phyloP scores from a whole-genome alignment of 2,888 invertebrate genomes.

The Druceiella hillmani region DNA sequence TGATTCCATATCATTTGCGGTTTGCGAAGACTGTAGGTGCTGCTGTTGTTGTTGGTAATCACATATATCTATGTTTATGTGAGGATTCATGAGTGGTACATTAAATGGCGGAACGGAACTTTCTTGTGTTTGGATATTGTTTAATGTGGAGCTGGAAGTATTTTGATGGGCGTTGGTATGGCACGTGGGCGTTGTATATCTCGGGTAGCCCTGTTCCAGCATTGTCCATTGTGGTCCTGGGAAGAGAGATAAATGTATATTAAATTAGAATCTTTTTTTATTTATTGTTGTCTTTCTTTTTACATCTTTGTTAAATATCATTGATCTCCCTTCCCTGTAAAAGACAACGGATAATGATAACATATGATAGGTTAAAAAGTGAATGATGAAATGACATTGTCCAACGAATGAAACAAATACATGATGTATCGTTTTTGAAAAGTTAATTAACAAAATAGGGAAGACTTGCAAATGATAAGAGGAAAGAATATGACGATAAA shows the following conservation, averaged over 20 bases:
- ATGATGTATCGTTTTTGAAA: no score
- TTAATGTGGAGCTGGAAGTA: conserved; percentile 43
- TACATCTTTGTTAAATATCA: conserved; percentile 27
- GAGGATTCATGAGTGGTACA: conserved; percentile 47
- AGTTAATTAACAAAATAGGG: no score
- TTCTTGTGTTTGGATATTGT: conserved; percentile 46
- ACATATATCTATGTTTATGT: conserved; percentile 34
- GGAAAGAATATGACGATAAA: no score
- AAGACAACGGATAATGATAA: conserved; percentile 26
- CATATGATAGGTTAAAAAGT: neutral
- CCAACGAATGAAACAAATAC: no score
- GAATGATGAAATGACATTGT: conserved; percentile 17
- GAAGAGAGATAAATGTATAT: conserved; percentile 53
- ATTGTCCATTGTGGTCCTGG: conserved; percentile 84
- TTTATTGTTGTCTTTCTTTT: conserved; percentile 8
- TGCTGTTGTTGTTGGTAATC: conserved; percentile 47
- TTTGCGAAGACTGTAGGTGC: conserved; percentile 35
- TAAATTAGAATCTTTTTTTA: conserved; percentile 2
- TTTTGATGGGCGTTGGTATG: conserved; percentile 48
- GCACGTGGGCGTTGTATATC: conserved; percentile 65
- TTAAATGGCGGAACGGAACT: conserved; percentile 52
- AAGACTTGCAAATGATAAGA: no score
- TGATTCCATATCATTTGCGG: conserved; percentile 23
- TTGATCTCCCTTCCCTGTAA: conserved; percentile 53
- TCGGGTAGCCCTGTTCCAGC: conserved; percentile 75